Base-by-base conservation (phyloP, 2,888 invertebrate species). In the Dynastes tityus region DNA sequence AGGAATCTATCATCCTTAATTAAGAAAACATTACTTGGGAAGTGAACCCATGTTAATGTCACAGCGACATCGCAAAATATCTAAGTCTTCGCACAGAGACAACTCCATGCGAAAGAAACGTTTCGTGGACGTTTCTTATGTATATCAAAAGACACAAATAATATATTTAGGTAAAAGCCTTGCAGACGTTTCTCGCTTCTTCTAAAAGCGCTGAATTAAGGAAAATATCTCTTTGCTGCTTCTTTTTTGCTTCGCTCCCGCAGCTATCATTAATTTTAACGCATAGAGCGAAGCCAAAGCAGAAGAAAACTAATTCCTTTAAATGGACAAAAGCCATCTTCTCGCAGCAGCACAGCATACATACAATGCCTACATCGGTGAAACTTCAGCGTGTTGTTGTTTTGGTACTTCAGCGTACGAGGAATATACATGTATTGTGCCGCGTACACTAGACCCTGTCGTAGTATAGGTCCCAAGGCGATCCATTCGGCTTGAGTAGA, bases 381-480 rank as follows among this genome's bases (percentile, higher is more conserved):
- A 73, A 73, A 73, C 73, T 13, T 73, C 58, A 73, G 73, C 58
- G 22, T 58, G 40, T 73, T 73, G 73, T 73, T 73, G 73, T 73
- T 67, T 45, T 51, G 29, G 29, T 63, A 13, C 3, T 22, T 55
- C n/a, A n/a, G 16, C 55, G n/a, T 55, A 22, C n/a, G n/a, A 55
- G 9, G 2, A 5, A 37, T 5, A 32, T 16, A 22, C 13, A 11
- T 22, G 73, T 73, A 73, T 73, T 40, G 58, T 73, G 73, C 73
- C 22, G 11, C 73, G 73, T 73, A 40, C 40, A 22, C 73, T n/a
- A 37, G 37, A 58, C 55, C 4, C 11, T 53, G 29, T 27, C 37
- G 16, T 16, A 40, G 61, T 45, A 61, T 13, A 37, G 58, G 29
- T 73, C 73, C 73, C 73, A 73, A 58, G 58, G 55, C 73, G 40